Percentiles rank a stretch among this genome's conserved stretches.
Conservation (phyloP, 2,888 invertebrate genomes). For the Perizoma flavofasciatum region DNA sequence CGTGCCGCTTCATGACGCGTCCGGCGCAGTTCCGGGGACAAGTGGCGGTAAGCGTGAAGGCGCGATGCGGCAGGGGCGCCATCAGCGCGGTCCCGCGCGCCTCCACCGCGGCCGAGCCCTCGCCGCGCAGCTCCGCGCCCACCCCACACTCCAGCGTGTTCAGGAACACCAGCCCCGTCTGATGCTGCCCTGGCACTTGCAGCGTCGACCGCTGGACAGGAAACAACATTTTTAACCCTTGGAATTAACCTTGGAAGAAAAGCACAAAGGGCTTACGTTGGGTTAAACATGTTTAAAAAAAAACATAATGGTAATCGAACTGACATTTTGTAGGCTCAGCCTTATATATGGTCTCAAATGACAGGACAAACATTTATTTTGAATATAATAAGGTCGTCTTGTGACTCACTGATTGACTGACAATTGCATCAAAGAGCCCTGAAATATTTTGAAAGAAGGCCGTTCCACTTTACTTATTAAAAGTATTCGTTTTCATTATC, state of each 20-base stretch:
- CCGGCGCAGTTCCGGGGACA: slow-evolving; percentile 64
- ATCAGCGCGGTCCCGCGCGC: slow-evolving; percentile 68
- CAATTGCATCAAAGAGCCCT: too few relatives aligned
- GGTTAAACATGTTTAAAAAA: neutral
- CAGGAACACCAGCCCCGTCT: slow-evolving; percentile 84
- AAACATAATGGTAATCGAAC: too few relatives aligned
- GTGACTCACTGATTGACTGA: too few relatives aligned
- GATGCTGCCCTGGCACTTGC: slow-evolving; percentile 65
- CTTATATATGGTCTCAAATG: too few relatives aligned
- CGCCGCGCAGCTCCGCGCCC: slow-evolving; percentile 59
- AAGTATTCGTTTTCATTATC: too few relatives aligned
- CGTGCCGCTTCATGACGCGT: slow-evolving; percentile 58
- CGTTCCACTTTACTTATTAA: too few relatives aligned
- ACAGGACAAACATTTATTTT: too few relatives aligned
- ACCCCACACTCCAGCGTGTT: slow-evolving; percentile 86
- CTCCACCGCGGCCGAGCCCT: slow-evolving; percentile 62
- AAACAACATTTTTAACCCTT: neutral
- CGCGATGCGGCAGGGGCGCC: slow-evolving; percentile 62
- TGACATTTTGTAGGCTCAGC: too few relatives aligned
- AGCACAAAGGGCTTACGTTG: too few relatives aligned
- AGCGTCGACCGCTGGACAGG: slow-evolving; percentile 66
- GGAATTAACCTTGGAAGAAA: too few relatives aligned
- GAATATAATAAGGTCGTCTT: too few relatives aligned
- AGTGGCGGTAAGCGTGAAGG: slow-evolving; percentile 48
- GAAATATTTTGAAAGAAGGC: too few relatives aligned